These are phyloP conservation scores for Pseudomyrmex sp. DNA, from an alignment of 1,140 invertebrate genomes.

Conservation along the genomic window DNA sequence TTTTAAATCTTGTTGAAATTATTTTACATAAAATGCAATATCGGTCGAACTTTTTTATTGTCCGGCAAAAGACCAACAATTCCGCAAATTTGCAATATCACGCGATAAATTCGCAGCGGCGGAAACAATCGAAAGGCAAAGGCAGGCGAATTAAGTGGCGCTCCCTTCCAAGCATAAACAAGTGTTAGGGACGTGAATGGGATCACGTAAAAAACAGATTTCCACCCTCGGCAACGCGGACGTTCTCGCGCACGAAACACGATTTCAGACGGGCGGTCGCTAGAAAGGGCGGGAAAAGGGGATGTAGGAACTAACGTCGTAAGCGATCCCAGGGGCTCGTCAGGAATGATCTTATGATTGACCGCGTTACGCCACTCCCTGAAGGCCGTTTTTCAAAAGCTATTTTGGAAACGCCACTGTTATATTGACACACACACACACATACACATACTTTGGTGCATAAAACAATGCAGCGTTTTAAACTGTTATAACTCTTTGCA, in stretches of 20 bases:
- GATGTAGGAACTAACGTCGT: slow-evolving; percentile 71
- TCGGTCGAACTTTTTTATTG: background rate
- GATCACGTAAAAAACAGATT: slow-evolving; percentile 83
- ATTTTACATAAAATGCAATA: background rate
- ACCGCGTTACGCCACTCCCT: slow-evolving; percentile 83
- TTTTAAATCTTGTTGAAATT: background rate
- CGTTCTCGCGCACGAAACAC: slow-evolving; percentile 73
- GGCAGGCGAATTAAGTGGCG: slow-evolving; percentile 64
- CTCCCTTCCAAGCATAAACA: slow-evolving; percentile 75
- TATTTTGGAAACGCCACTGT: slow-evolving; percentile 37
- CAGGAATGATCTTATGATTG: slow-evolving; percentile 85
- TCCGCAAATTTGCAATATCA: slow-evolving; percentile 20
- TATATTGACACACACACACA: background rate
- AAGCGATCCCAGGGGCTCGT: slow-evolving; percentile 82
- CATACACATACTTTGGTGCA: slow-evolving; percentile 9
- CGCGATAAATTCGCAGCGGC: slow-evolving; percentile 39
- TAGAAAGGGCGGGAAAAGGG: slow-evolving; percentile 71
- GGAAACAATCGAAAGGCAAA: slow-evolving; percentile 50
- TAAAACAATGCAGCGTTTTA: background rate
- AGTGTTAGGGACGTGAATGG: slow-evolving; percentile 77
- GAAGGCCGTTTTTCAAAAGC: slow-evolving; percentile 79
- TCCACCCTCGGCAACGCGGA: slow-evolving; percentile 76
- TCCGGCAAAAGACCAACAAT: background rate
- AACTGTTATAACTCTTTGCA: background rate
- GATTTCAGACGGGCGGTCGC: slow-evolving; percentile 74